A percentile compares a stretch with the other conserved stretches of the same genome.
Evolutionary conservation across 1,140 invertebrate species (phyloP).

Genomic region (Atta cephalotes): DNA sequence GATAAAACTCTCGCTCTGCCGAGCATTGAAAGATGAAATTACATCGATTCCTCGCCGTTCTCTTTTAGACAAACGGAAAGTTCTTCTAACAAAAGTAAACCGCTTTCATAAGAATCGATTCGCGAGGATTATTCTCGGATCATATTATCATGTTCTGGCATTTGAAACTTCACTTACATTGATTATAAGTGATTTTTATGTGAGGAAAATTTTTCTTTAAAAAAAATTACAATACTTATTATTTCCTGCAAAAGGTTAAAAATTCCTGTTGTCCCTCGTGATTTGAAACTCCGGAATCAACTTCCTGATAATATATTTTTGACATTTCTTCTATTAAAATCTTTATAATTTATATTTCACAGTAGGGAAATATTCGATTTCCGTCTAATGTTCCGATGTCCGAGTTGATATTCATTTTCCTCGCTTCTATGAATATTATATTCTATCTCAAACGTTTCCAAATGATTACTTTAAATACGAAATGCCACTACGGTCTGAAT

Average conservation of each 20-base stretch:
- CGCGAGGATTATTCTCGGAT: not conserved
- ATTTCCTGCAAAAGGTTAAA: not conserved
- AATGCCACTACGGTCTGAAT: too few relatives aligned
- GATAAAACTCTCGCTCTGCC: slow-evolving; percentile 58
- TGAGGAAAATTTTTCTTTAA: not conserved
- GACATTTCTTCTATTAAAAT: not conserved
- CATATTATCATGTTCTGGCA: not conserved
- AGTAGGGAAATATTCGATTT: not conserved
- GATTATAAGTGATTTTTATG: not conserved
- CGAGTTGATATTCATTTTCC: not conserved
- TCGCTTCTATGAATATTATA: not conserved
- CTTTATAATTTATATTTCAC: not conserved
- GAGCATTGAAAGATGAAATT: slow-evolving; percentile 62
- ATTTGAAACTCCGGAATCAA: not conserved
- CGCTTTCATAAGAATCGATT: not conserved
- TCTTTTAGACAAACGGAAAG: not conserved
- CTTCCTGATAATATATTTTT: not conserved
- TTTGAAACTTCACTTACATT: not conserved
- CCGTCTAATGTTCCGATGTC: not conserved
- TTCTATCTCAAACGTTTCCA: not conserved
- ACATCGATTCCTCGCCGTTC: slow-evolving; percentile 27
- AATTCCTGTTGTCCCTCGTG: not conserved
- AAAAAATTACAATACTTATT: not conserved
- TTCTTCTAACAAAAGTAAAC: not conserved
- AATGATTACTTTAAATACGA: not conserved